These are phyloP conservation scores for Rhodeus uyekii DNA, from an alignment of 2,797 vertebrate genomes.

Conservation along the genomic window DNA sequence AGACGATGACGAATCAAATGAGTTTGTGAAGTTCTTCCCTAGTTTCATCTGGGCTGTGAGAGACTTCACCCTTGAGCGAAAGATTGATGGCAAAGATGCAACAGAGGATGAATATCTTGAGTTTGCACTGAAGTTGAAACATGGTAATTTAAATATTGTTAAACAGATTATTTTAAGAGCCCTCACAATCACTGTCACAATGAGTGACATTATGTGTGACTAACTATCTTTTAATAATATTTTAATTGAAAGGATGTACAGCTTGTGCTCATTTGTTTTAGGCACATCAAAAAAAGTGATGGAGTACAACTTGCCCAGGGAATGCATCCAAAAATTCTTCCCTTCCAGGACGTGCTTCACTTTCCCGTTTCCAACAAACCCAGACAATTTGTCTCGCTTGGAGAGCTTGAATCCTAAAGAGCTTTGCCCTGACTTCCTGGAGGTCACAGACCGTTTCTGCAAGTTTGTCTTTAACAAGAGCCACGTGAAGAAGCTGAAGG, in stretches of 20 bases:
- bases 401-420: conserved; percentile 45
- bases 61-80: conserved; percentile 58
- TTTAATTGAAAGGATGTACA: background rate
- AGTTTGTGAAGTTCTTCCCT: conserved; percentile 64
- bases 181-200: background rate
- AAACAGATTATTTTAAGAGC: background rate
- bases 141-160: conserved; percentile 43
- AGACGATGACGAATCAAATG: conserved; percentile 36
- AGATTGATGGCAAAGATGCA: conserved; percentile 42
- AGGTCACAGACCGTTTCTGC: conserved; percentile 50
- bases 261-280: background rate
- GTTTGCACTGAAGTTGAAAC: conserved; percentile 58
- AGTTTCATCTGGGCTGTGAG: conserved; percentile 62
- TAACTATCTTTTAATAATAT: background rate
- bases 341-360: conserved; percentile 68
- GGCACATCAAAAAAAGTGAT: conserved; percentile 38
- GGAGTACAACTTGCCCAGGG: conserved; percentile 61
- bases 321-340: conserved; percentile 69
- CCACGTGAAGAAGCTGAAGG: conserved; percentile 59
- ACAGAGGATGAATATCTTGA: conserved; percentile 60
- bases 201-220: no score
- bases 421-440: conserved; percentile 40
- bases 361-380: conserved; percentile 60
- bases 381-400: conserved; percentile 47
- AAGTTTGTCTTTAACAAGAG: conserved; percentile 46